Conservation (phyloP, 1,140 invertebrate species). For the Drosophila subobscura region DNA sequence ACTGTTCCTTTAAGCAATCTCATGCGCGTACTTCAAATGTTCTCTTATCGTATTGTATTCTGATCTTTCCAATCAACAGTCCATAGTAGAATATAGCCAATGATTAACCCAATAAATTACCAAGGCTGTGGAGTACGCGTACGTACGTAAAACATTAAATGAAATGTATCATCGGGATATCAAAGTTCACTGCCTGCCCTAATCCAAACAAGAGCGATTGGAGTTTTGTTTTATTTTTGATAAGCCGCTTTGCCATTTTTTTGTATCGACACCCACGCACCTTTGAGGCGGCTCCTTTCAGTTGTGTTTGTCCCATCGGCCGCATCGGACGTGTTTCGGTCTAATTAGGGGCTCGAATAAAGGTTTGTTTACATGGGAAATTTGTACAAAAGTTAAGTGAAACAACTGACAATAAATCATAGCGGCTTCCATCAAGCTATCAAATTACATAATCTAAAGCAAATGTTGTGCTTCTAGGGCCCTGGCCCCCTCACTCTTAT, state of each 20-base stretch:
- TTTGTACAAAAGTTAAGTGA: not conserved
- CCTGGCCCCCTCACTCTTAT: too few relatives aligned
- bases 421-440: not conserved
- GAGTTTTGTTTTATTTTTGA: constrained; percentile 19
- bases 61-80: constrained; percentile 26
- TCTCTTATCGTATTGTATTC: constrained; percentile 2
- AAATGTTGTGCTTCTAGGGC: too few relatives aligned
- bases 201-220: constrained; percentile 39
- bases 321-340: constrained; percentile 28
- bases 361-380: constrained; percentile 23
- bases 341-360: constrained; percentile 3
- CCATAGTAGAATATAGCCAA: too few relatives aligned
- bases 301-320: constrained; percentile 15
- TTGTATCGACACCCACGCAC: not conserved
- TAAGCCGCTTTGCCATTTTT: constrained; percentile 36
- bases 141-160: constrained; percentile 8
- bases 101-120: too few relatives aligned
- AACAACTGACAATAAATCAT: not conserved
- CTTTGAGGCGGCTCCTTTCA: constrained; percentile 15
- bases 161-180: constrained; percentile 47
- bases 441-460: too few relatives aligned
- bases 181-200: constrained; percentile 62
- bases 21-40: constrained; percentile 13
- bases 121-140: too few relatives aligned
- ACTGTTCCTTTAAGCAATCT: too few relatives aligned